Evolutionary conservation across 1,140 invertebrate genomes (phyloP), one percentile per base, ranked within the genome.

Genomic region (Mya arenaria): DNA sequence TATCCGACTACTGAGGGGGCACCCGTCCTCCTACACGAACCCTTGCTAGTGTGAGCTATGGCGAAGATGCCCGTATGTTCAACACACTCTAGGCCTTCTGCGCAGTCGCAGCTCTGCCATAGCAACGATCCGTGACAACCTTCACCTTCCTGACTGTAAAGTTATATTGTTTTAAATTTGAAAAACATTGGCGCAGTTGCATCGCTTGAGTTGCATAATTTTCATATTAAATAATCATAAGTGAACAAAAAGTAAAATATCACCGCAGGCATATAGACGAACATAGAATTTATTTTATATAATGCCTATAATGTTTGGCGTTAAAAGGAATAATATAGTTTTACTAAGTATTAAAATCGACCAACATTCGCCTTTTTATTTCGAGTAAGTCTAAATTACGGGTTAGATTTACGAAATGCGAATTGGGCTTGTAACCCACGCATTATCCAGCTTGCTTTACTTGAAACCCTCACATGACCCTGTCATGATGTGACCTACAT

Each of bases 101-200:
- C 1, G 30, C 74, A 78, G 30, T 78, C 74, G 30, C 74, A 78
- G 28, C 41, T 66, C 17, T 28, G 30, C 0, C 28, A 32, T 0
- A 66, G 10, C 6, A 78, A n/a, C 23, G 74, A 78, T 25, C 74
- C 74, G 25, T 78, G 74, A 39, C 74, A 78, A 3, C n/a, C 30
- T 36, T 78, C 74, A 15, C 74, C 74, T 28, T 78, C 74, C n/a
- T 44, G 17, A 19, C 56, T 56, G 32, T 78, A 66, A 17, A 32
- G 5, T 60, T 8, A 8, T 10, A 19, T 23, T 6, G 56, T 60
- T 8, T 25, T 8, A 8, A 60, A 10, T 28, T 23, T 23, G 10
- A 48, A 48, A 48, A n/a, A 48, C 10, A n/a, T 13, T 48, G 10
- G n/a, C 10, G 44, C n/a, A 48, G n/a, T 10, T n/a, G n/a, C n/a